Conservation (phyloP, 2,888 invertebrate genomes). For the Andricus curvator region DNA sequence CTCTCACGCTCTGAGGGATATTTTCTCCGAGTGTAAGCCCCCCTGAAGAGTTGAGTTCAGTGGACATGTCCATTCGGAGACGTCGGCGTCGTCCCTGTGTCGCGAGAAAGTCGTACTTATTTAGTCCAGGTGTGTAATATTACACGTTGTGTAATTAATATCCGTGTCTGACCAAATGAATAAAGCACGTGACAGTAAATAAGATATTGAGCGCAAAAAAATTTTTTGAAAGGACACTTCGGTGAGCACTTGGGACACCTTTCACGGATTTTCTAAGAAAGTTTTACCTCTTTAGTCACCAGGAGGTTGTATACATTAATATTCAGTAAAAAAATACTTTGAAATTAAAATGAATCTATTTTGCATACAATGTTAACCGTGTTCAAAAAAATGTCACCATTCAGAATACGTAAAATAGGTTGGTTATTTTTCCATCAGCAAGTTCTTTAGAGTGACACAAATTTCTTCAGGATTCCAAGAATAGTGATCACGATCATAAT, state of each 20-base stretch:
- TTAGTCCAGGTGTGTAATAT: slow-evolving; percentile 27
- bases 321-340: no score
- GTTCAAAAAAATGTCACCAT: no score
- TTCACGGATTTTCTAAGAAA: slow-evolving; percentile 14
- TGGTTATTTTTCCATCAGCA: no score
- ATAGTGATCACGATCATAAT: neutral
- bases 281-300: no score
- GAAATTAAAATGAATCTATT: no score
- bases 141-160: slow-evolving; percentile 29
- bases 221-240: neutral
- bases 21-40: neutral
- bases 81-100: neutral
- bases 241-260: neutral
- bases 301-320: no score
- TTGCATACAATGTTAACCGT: no score
- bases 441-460: neutral
- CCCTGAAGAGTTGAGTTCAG: slow-evolving; percentile 10
- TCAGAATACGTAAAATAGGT: no score
- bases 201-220: slow-evolving; percentile 27
- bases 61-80: neutral
- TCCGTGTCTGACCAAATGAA: neutral
- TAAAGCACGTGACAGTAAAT: slow-evolving; percentile 19
- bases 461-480: neutral
- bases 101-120: slow-evolving; percentile 35
- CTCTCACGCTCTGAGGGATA: slow-evolving; percentile 14